Percentiles rank a stretch among this genome's conserved stretches.
Evolutionary conservation across 2,797 vertebrate genomes (phyloP).

Genomic region (Acrocephalus scirpaceus): DNA sequence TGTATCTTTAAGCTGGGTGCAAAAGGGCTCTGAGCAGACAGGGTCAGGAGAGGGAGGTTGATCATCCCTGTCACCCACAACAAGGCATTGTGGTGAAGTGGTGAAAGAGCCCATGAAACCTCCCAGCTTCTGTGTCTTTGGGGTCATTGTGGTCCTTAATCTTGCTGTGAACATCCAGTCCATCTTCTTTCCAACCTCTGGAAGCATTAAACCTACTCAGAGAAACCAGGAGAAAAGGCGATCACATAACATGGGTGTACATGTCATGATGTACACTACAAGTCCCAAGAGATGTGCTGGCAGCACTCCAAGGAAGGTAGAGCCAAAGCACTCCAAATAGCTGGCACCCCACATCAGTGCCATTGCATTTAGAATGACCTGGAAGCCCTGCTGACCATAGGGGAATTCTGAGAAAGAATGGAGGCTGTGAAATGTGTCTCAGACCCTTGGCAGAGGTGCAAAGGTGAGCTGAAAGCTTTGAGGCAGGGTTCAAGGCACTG

Average conservation of each 20-base stretch:
- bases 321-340: background rate
- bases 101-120: background rate
- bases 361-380: fast-evolving
- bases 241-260: fast-evolving
- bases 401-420: background rate
- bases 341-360: background rate
- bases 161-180: background rate
- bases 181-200: background rate
- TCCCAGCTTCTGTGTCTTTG: background rate
- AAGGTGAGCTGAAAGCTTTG: background rate
- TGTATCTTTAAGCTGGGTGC: background rate
- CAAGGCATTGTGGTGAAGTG: fast-evolving
- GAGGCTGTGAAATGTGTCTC: background rate
- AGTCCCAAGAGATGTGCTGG: background rate
- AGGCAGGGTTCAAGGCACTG: background rate
- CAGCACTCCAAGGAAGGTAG: background rate
- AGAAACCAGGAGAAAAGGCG: background rate
- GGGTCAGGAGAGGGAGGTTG: background rate
- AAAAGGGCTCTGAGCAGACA: background rate
- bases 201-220: background rate
- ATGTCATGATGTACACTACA: fast-evolving
- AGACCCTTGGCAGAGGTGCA: background rate
- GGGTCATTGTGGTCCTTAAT: background rate
- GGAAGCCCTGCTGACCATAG: background rate
- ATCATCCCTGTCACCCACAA: background rate